These are phyloP conservation scores for Oryctes rhinoceros DNA, from an alignment of 1,140 invertebrate species.

Conservation along the genomic window DNA sequence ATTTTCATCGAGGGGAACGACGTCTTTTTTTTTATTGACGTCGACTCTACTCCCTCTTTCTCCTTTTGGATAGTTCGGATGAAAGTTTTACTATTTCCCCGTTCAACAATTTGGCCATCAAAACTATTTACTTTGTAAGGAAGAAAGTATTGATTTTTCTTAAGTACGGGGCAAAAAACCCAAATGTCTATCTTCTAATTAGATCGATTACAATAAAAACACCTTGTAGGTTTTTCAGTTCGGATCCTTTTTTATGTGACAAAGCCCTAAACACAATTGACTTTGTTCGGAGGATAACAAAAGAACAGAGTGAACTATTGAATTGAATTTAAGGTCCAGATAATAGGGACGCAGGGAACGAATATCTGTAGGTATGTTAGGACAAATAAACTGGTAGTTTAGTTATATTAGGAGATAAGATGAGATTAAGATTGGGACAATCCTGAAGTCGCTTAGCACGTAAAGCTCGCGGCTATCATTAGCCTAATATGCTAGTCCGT, in stretches of 20 bases:
- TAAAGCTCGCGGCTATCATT: conserved; percentile 9
- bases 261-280: neutral
- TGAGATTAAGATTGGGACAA: neutral
- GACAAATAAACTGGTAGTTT: conserved; percentile 1
- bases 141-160: neutral
- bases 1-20: neutral
- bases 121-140: neutral
- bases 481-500: neutral
- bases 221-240: neutral
- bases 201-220: neutral
- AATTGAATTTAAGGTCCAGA: neutral
- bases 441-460: neutral
- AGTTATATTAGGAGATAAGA: neutral
- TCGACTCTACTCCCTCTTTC: neutral
- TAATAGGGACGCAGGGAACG: neutral
- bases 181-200: neutral
- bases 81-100: neutral
- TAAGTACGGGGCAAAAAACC: neutral
- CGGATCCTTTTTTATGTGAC: neutral
- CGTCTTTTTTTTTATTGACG: neutral
- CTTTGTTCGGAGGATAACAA: neutral
- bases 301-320: neutral
- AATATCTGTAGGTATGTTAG: neutral
- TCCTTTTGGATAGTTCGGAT: neutral
- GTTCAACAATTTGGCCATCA: neutral